phyloP scores from a whole-genome alignment of 2,113 vertebrate genomes.

The Edolisoma coerulescens region DNA sequence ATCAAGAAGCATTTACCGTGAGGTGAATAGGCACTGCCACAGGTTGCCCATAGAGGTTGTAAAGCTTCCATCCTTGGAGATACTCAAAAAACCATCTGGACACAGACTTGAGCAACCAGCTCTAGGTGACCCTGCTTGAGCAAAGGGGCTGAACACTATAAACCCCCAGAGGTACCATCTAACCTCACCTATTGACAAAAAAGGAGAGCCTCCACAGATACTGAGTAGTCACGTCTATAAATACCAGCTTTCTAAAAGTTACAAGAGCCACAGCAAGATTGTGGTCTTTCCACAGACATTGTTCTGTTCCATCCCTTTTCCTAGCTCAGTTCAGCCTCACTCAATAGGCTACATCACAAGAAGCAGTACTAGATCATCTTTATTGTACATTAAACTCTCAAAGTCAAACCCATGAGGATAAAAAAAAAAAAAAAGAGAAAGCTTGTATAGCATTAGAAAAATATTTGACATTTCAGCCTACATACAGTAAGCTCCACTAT shows the following conservation, averaged over 20 bases:
- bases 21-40: not conserved
- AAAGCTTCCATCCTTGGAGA: not conserved
- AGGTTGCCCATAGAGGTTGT: not conserved
- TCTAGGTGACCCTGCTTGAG: not conserved
- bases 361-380: not conserved
- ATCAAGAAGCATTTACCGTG: not conserved
- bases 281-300: not conserved
- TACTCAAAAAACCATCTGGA: not conserved
- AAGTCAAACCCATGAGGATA: not conserved
- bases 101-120: not conserved
- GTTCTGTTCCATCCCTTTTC: not conserved
- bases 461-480: not conserved
- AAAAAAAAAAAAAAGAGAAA: not conserved
- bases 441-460: not conserved
- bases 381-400: not conserved
- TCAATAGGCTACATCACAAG: not conserved
- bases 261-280: not conserved
- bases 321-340: not conserved
- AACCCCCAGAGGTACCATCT: not conserved
- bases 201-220: not conserved
- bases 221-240: not conserved
- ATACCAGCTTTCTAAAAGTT: not conserved
- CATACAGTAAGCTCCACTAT: not conserved
- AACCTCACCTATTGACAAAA: not conserved
- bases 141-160: not conserved